These are phyloP conservation scores for Borostomias antarcticus DNA, from an alignment of 2,797 vertebrate genomes.

Conservation along the genomic window DNA sequence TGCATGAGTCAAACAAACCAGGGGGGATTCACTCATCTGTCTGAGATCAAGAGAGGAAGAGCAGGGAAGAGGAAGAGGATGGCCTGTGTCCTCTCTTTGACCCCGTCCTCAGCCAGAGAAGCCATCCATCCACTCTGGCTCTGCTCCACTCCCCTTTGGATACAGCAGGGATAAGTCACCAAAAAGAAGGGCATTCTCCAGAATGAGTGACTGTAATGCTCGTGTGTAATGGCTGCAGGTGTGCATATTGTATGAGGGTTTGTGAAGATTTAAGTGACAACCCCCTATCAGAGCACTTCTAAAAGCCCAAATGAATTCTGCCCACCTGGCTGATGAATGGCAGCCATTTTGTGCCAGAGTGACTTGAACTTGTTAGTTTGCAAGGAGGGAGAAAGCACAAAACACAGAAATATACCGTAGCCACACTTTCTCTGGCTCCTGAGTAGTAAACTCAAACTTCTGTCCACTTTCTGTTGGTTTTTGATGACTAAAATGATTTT, in stretches of 20 bases:
- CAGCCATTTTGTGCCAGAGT: conserved; percentile 52
- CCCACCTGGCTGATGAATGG: conserved; percentile 39
- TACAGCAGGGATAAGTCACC: too few species aligned
- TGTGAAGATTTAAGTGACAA: conserved; percentile 50
- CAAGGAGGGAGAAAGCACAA: conserved; percentile 21
- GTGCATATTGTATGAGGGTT: conserved; percentile 44
- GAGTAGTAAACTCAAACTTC: too few species aligned
- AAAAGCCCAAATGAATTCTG: conserved; percentile 53
- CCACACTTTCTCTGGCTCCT: too few species aligned
- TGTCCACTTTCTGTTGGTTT: too few species aligned
- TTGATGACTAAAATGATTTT: neutral
- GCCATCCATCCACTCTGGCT: neutral
- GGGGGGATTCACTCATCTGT: conserved; percentile 16
- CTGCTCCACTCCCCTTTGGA: too few species aligned
- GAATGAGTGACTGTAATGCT: too few species aligned
- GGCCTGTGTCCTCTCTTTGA: conserved; percentile 12
- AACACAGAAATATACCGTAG: conserved; percentile 38
- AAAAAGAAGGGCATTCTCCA: too few species aligned
- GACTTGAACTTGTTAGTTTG: neutral
- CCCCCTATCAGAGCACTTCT: conserved; percentile 44
- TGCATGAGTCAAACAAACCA: conserved; percentile 7
- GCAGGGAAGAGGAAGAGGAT: conserved; percentile 15
- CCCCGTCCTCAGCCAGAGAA: conserved; percentile 3
- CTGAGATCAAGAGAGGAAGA: conserved; percentile 29
- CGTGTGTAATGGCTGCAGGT: too few species aligned